Base-by-base conservation (phyloP, 2,113 vertebrate species). In the Hassar affinis region DNA sequence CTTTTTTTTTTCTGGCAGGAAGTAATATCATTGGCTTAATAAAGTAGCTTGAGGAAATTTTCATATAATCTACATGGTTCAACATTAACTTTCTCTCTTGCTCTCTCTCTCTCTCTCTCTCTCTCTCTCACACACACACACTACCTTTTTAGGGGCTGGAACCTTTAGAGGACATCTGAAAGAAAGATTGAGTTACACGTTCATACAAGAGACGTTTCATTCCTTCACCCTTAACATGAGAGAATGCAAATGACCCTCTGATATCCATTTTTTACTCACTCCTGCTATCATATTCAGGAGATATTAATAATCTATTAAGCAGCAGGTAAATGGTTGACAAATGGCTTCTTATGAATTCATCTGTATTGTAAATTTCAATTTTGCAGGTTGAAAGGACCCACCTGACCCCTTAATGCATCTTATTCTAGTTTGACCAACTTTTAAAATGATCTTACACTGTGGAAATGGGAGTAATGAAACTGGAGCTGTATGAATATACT, bases 271-370 rank as follows among this genome's bases (percentile, higher is more conserved):
- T 90, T 90, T 90, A 89, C 30, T 90, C 71, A 82, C 88, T 90
- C 90, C 86, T 88, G 88, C 89, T 88, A 90, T 90, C 85, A 30
- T 91, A 88, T 92, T 91, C 89, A 88, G 85, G 82, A 85, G 86
- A 88, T 84, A 79, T 94, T 87, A 94, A 93, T 93, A 90, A 93
- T 92, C 91, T 49, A 94, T 88, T 54, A 90, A 71, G 87, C 75
- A 87, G 92, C 91, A 91, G 92, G 91, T 87, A 93, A 93, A 93
- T 90, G 91, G 86, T 90, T 94, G 91, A 93, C 92, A 89, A 92
- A 94, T 94, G 88, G 85, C 69, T 79, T 38, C 88, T 92, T 83
- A 92, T 87, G 92, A 92, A 93, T 93, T 91, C 85, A 93, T 91
- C 91, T 90, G 90, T 92, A 92, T 93, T 93, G 90, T 90, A 93